Base-by-base conservation (phyloP, 1,140 invertebrate species). In the Drosophila sproati region DNA sequence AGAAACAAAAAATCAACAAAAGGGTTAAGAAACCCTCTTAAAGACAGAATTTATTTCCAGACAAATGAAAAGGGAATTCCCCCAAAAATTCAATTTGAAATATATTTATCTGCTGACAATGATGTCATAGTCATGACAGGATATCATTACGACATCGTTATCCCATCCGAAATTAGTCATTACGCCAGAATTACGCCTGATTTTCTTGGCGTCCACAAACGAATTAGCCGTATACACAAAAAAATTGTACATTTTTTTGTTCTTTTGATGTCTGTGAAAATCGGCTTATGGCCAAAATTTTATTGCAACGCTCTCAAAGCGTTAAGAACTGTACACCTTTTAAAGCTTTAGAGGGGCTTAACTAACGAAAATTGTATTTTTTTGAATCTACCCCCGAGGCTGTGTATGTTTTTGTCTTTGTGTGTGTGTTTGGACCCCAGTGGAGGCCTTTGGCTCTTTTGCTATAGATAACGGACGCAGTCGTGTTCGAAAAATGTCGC, bases 241-340 rank as follows among this genome's bases (percentile, higher is more conserved):
- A 57, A 54, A 56, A 35, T 29, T 20, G 12, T 48, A 3, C 3
- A 12, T 43, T 52, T n/a, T 78, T 67, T 73, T 56, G n/a, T 31
- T 62, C 63, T 51, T 83, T 83, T 85, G 81, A 85, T 80, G 77
- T 83, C 52, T 43, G 55, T 37, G 39, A 60, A 59, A 68, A 75
- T 75, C 62, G 54, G 60, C 68, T 81, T 72, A 81, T 35, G 61
- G 37, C 7, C 34, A 45, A 51, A 61, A 68, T 72, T 73, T 68
- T 37, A 54, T 73, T 54, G 67, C 50, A 62, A 12, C 32, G 67
- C 52, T 52, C 45, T 35, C 60, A 63, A 63, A 61, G 43, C 10
- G 34, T 31, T 34, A 56, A 72, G 61, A 70, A 77, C 79, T 66
- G 61, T 60, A 47, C 79, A 72, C 63, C 55, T 78, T 75, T 72